Base-by-base conservation (phyloP, 2,888 invertebrate species). In the Hyles lineata region DNA sequence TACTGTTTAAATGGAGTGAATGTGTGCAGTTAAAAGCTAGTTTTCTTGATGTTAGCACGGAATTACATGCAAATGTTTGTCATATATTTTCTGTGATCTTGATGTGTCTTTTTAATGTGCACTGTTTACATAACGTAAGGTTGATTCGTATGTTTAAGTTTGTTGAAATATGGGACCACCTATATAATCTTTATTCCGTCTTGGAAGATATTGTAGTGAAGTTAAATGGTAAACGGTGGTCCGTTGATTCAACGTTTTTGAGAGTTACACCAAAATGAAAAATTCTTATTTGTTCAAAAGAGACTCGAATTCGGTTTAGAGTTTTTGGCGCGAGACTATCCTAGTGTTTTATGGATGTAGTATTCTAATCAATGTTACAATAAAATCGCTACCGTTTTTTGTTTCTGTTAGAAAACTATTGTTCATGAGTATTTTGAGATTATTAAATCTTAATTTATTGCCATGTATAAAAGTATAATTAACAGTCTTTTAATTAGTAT, bases 1-100 rank as follows among this genome's bases (percentile, higher is more conserved):
- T 43, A 43, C 43, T 43, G 43, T 17, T 43, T 11, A 17, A 23
- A 15, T 6, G n/a, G 23, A 35, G 63, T 67, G 23, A 50, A 67
- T 67, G 11, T 6, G 17, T 50, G 67, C 43, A 15, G 50, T 67
- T 67, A 67, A 67, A 50, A 23, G 23, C 23, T 50, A 67, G 67
- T 67, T 43, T 67, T 23, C 43, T 43, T 43, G 63, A 7, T 50
- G 50, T 67, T 25, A 43, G 21, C 43, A 43, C 17, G 67, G 43
- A 50, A 67, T 67, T 50, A 21, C 63, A 43, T 63, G 63, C n/a
- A 67, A 67, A 50, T 67, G 67, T 67, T 23, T 67, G 23, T 50
- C 50, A 23, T 67, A 23, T 23, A 23, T 67, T 67, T 15, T 29
- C 25, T 43, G 50, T 23, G 7, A 23, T 43, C 67, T 67, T 67